These are phyloP conservation scores for Sarcophaga caerulescens DNA, from an alignment of 2,888 invertebrate genomes.

Conservation along the genomic window DNA sequence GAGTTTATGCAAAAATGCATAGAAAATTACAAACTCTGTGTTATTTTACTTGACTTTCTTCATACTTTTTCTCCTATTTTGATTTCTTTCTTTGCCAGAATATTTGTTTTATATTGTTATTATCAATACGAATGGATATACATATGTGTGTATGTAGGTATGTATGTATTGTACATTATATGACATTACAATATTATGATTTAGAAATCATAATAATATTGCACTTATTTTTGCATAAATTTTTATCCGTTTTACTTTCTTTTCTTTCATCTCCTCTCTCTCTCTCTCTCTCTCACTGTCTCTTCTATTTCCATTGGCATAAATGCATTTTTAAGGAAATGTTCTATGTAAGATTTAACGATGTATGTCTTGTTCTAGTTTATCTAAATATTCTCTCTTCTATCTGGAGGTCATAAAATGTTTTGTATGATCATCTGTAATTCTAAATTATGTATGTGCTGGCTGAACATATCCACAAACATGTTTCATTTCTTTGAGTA, in stretches of 20 bases:
- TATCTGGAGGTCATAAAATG: conserved; percentile 55
- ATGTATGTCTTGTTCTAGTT: conserved; percentile 7
- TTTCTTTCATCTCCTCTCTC: not conserved
- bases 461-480: conserved; percentile 20
- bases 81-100: not conserved
- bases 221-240: conserved; percentile 44
- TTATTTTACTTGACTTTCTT: not conserved
- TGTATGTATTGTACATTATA: not conserved
- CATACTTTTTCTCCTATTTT: not conserved
- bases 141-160: no score
- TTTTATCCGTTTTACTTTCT: conserved; percentile 10
- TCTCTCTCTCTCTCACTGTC: not conserved
- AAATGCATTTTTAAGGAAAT: conserved; percentile 45
- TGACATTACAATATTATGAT: conserved; percentile 14
- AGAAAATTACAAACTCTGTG: not conserved
- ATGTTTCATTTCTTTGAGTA: conserved; percentile 7
- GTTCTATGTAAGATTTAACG: conserved; percentile 26
- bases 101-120: not conserved
- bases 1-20: not conserved
- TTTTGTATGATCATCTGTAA: conserved; percentile 24
- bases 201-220: conserved; percentile 7
- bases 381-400: conserved; percentile 23
- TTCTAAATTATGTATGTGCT: not conserved
- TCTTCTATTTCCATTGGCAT: not conserved
- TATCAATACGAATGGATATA: not conserved